Conservation (phyloP, 2,888 invertebrate species). For the Drosophila lutescens region DNA sequence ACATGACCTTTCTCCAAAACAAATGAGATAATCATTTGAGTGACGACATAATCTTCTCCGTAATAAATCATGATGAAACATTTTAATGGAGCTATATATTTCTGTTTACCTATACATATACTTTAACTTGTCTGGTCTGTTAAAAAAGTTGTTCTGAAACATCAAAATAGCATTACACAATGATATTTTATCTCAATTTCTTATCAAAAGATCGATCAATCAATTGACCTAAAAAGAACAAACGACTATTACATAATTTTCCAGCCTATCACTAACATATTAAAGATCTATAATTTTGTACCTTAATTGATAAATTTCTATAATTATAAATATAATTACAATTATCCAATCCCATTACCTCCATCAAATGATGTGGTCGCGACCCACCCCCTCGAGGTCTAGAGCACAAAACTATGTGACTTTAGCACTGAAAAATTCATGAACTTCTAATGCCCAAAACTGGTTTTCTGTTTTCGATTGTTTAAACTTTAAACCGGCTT, state of each 20-base stretch:
- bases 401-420: conserved; percentile 25
- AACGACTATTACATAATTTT: neutral
- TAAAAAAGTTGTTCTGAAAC: too few relatives aligned
- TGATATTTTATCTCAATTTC: neutral
- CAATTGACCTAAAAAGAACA: conserved; percentile 1
- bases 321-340: conserved; percentile 18
- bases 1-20: neutral
- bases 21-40: conserved; percentile 10
- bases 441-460: conserved; percentile 54
- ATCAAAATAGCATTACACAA: neutral
- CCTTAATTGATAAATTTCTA: conserved; percentile 27
- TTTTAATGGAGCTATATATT: neutral
- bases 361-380: conserved; percentile 2
- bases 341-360: conserved; percentile 8
- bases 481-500: conserved; percentile 73
- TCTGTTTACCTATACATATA: too few relatives aligned
- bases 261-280: neutral
- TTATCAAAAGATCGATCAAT: conserved; percentile 1
- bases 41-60: conserved; percentile 1
- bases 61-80: neutral
- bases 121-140: too few relatives aligned
- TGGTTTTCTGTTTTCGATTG: conserved; percentile 52
- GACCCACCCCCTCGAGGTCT: conserved; percentile 1
- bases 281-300: neutral
- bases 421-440: conserved; percentile 45